Evolutionary conservation across 1,140 invertebrate genomes (phyloP).

Genomic region (Sinonovacula constricta): DNA sequence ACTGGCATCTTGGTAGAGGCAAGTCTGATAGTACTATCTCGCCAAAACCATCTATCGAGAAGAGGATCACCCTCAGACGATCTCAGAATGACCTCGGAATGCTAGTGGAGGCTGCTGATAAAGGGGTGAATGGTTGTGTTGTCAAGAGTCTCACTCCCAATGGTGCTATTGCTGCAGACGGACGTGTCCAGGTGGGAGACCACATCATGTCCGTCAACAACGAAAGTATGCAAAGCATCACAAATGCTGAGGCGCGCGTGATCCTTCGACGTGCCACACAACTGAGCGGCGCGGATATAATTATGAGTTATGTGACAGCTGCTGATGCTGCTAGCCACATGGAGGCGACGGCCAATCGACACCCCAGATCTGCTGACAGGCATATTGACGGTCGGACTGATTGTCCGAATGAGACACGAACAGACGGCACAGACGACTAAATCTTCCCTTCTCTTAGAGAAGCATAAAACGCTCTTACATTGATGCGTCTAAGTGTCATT

Average conservation of each 20-base stretch:
- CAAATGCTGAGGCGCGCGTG: conserved; percentile 83
- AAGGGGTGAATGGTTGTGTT: conserved; percentile 84
- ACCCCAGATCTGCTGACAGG: too few relatives aligned
- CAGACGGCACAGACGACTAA: too few relatives aligned
- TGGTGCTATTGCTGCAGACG: conserved; percentile 82
- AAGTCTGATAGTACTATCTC: too few relatives aligned
- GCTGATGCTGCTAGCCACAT: conserved; percentile 80
- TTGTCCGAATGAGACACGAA: too few relatives aligned
- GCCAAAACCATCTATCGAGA: conserved; percentile 82
- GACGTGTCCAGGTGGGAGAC: conserved; percentile 81
- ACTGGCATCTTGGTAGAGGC: not conserved
- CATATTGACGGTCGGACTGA: too few relatives aligned
- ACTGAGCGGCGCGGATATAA: conserved; percentile 80
- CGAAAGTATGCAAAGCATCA: conserved; percentile 83
- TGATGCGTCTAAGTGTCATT: too few relatives aligned
- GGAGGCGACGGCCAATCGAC: conserved; percentile 63
- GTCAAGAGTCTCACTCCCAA: conserved; percentile 81
- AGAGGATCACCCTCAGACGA: conserved; percentile 82
- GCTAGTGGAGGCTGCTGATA: conserved; percentile 82
- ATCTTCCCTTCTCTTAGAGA: too few relatives aligned
- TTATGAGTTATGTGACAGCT: conserved; percentile 81
- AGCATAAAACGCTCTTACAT: too few relatives aligned
- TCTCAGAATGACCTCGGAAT: conserved; percentile 82
- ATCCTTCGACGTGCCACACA: conserved; percentile 83
- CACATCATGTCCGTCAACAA: conserved; percentile 82